Percentiles rank a stretch among this genome's conserved stretches.
Evolutionary conservation across 2,113 vertebrate genomes (phyloP).

Genomic region (Sinocyclocheilus grahami): DNA sequence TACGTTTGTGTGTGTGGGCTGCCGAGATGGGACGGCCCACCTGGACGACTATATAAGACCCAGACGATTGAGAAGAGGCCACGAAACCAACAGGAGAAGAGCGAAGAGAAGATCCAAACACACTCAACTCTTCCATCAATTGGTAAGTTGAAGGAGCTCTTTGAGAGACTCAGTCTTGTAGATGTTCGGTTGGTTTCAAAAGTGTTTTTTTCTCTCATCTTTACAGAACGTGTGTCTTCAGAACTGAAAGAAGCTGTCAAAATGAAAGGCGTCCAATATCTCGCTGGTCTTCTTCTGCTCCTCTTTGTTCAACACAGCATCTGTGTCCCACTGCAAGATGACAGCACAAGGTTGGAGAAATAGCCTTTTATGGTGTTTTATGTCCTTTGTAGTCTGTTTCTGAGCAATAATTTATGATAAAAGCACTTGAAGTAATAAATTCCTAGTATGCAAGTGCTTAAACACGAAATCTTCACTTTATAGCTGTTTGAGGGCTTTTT

Average conservation of each 20-base stretch:
- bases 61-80: neutral
- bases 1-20: conserved; percentile 32
- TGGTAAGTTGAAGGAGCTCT: neutral
- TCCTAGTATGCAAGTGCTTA: too few relatives aligned
- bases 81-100: conserved; percentile 11
- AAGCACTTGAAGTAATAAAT: neutral
- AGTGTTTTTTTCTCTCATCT: conserved; percentile 2
- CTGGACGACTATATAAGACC: conserved; percentile 11
- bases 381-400: neutral
- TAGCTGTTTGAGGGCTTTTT: too few relatives aligned
- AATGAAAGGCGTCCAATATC: conserved; percentile 84
- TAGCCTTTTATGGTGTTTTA: neutral
- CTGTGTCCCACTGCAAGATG: conserved; percentile 83
- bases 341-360: conserved; percentile 80
- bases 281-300: conserved; percentile 82
- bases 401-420: neutral
- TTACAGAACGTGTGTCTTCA: conserved; percentile 41
- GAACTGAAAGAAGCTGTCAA: conserved; percentile 57
- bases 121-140: conserved; percentile 11
- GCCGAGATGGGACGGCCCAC: neutral
- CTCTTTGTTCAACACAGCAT: conserved; percentile 85
- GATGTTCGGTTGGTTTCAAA: neutral
- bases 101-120: conserved; percentile 1
- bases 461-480: too few relatives aligned
- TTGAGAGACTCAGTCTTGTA: neutral